Base-by-base conservation (phyloP, 2,888 invertebrate species). In the Lasioglossum lativentre region DNA sequence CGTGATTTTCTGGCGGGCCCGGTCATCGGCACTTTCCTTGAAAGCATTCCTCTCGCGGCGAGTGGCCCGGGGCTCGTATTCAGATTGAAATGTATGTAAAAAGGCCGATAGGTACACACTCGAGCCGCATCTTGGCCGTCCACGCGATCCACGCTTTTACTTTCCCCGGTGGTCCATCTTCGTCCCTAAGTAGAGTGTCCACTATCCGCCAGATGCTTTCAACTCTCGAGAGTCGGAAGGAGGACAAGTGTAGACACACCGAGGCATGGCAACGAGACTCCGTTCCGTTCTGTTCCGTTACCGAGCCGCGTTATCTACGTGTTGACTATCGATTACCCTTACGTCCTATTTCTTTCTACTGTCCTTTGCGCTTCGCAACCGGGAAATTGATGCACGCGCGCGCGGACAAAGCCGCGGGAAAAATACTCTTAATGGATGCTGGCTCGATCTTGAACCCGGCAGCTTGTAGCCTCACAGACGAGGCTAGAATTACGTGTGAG, bases 161-260 rank as follows among this genome's bases (percentile, higher is more conserved):
- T 76, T 76, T 66, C 82, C 85, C 66, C 80, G 71, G 38, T 59
- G 76, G 82, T 86, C 73, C 82, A 72, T 72, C 83, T 84, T 80
- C 78, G 77, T 30, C 77, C 45, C 74, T 86, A 88, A 88, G 90
- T 92, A 90, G 90, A 92, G 91, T 92, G 92, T 92, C 93, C 92
- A 91, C 92, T 93, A 90, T 91, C 87, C 86, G 84, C 86, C 87
- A 90, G 91, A 85, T 86, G 90, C 88, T 90, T 89, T 89, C 90
- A 90, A 84, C 84, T 63, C 79, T 75, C 66, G 77, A 80, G 86
- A 87, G 83, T 73, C 81, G 75, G 83, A 84, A 86, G 56, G 81
- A 83, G 87, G 86, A 83, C 87, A 82, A 85, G 85, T 86, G 87
- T 86, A 83, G 78, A 86, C 78, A 83, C 75, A 74, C 79, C 74